phyloP scores from a whole-genome alignment of 23 tunicate species.

The Clavelina lepadiformis region DNA sequence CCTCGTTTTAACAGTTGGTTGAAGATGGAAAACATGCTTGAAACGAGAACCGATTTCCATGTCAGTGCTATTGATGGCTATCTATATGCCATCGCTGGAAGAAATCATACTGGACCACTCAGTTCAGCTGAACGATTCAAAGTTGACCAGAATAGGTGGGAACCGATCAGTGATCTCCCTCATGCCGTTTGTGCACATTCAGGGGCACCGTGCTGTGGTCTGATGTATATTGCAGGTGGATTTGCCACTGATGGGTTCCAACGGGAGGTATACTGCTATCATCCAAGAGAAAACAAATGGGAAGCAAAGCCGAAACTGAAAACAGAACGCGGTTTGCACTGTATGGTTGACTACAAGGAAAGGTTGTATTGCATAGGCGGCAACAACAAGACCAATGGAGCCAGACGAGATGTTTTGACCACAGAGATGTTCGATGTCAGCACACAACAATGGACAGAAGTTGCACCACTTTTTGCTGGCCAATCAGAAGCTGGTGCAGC shows the following conservation, averaged over 20 bases:
- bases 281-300: slow-evolving; percentile 91
- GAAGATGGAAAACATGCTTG: slow-evolving; percentile 86
- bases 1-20: slow-evolving; percentile 92
- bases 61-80: slow-evolving; percentile 94
- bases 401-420: slow-evolving; percentile 80
- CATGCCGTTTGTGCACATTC: slow-evolving; percentile 99
- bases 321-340: slow-evolving; percentile 95
- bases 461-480: slow-evolving; percentile 98
- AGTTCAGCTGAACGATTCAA: slow-evolving; percentile 83
- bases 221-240: slow-evolving; percentile 96
- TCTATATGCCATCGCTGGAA: slow-evolving; percentile 94
- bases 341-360: slow-evolving; percentile 94
- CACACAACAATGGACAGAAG: slow-evolving; percentile 99
- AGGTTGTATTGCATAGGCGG: slow-evolving; percentile 95
- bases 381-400: slow-evolving; percentile 92
- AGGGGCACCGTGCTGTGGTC: slow-evolving; percentile 82
- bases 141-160: slow-evolving; percentile 95
- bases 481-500: slow-evolving; percentile 99
- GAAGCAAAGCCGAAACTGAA: slow-evolving; percentile 90
- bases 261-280: slow-evolving; percentile 90
- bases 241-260: slow-evolving; percentile 99
- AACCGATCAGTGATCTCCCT: slow-evolving; percentile 84
- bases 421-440: slow-evolving; percentile 86
- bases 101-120: slow-evolving; percentile 97
- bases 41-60: slow-evolving; percentile 95